Percentiles rank a stretch among this genome's conserved stretches.
Evolutionary conservation across 1,140 invertebrate genomes (phyloP).

Genomic region (Zelostemma sp.): DNA sequence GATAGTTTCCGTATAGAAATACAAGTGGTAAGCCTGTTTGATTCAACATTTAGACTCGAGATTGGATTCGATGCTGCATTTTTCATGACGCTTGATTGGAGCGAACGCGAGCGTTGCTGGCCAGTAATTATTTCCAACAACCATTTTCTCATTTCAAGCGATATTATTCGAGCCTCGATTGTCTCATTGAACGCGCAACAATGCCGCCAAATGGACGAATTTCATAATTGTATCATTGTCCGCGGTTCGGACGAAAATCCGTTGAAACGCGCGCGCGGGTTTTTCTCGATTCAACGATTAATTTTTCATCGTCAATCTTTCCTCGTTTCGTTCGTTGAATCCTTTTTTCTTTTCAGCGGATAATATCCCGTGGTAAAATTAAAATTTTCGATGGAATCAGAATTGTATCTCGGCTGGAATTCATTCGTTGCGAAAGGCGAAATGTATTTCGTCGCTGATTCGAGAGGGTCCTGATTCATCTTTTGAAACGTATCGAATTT

Average conservation of each 20-base stretch:
- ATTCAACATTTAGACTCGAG: conserved; percentile 6
- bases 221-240: not conserved
- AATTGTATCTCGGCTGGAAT: too few species aligned
- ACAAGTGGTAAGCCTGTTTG: too few species aligned
- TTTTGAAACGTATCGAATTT: too few species aligned
- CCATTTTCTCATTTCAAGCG: not conserved
- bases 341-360: too few species aligned
- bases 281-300: conserved; percentile 32
- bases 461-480: too few species aligned
- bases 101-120: not conserved
- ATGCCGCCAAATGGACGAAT: not conserved
- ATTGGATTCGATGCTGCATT: not conserved
- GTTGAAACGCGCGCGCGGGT: not conserved
- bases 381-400: too few species aligned
- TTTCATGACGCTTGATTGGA: not conserved
- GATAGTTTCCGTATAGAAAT: too few species aligned
- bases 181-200: not conserved
- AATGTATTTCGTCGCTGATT: too few species aligned
- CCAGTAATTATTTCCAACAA: not conserved
- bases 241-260: conserved; percentile 2
- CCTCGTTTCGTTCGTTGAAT: not conserved
- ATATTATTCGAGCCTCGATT: not conserved
- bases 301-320: conserved; percentile 33
- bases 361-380: too few species aligned
- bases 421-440: too few species aligned